phyloP scores from a whole-genome alignment of 2,888 invertebrate species.

The Drosophila setosimentum region DNA sequence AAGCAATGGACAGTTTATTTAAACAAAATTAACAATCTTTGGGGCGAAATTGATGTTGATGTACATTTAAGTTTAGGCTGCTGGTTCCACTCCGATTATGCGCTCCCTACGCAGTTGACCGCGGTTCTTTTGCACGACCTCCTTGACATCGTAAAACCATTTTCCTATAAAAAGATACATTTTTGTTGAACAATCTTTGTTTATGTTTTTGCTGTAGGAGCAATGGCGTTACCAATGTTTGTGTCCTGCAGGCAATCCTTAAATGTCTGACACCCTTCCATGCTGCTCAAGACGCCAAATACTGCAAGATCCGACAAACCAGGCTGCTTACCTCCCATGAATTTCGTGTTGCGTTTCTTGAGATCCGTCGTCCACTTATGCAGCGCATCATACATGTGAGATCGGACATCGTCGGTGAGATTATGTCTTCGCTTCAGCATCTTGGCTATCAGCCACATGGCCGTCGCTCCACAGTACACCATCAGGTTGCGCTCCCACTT shows the following conservation, averaged over 20 bases:
- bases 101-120: constrained; percentile 80
- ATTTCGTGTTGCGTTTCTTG: constrained; percentile 89
- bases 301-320: constrained; percentile 97
- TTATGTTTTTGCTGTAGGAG: neutral
- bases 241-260: constrained; percentile 91
- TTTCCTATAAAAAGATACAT: constrained; percentile 68
- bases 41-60: constrained; percentile 34
- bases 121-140: constrained; percentile 82
- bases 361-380: constrained; percentile 92
- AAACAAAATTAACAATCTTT: constrained; percentile 45
- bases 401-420: constrained; percentile 94
- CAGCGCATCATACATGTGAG: constrained; percentile 95
- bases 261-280: constrained; percentile 97
- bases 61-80: constrained; percentile 33
- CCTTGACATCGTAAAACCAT: constrained; percentile 92
- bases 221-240: constrained; percentile 86
- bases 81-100: constrained; percentile 67
- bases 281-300: constrained; percentile 95
- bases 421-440: constrained; percentile 93
- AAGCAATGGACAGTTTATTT: constrained; percentile 39
- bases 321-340: constrained; percentile 94
- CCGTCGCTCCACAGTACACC: constrained; percentile 96
- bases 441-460: constrained; percentile 97
- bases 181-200: neutral
- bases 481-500: constrained; percentile 93